A percentile compares a stretch with the other conserved stretches of the same genome.
Conservation (phyloP, 2,113 vertebrate species). For the Tamias sibiricus region DNA sequence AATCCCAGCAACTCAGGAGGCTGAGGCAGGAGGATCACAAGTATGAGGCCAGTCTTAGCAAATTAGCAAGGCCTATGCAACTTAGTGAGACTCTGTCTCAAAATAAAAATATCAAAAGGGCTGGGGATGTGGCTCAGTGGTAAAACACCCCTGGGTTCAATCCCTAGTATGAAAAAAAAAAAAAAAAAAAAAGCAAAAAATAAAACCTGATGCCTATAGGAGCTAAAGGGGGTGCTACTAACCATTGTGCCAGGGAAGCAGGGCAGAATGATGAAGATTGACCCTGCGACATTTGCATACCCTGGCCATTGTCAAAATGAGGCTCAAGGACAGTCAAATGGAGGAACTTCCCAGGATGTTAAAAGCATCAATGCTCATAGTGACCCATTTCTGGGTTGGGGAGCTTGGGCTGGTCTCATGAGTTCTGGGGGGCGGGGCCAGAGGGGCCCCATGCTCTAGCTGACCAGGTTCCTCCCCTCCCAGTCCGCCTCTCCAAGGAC, state of each 20-base stretch:
- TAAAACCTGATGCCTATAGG: neutral
- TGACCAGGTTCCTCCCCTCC: conserved; percentile 35
- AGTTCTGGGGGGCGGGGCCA: neutral
- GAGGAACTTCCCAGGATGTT: neutral
- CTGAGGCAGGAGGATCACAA: too few species aligned
- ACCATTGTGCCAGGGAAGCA: neutral
- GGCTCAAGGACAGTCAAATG: neutral
- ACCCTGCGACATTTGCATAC: too few species aligned
- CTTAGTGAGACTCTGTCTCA: too few species aligned
- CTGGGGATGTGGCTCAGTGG: too few species aligned
- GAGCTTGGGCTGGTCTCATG: neutral
- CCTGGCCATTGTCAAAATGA: neutral
- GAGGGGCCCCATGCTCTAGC: neutral
- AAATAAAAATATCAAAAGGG: too few species aligned
- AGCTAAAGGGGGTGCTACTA: neutral
- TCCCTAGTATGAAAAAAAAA: too few species aligned
- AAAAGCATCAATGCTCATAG: neutral
- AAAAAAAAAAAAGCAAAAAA: neutral
- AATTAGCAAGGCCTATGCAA: too few species aligned
- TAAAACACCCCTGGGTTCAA: too few species aligned
- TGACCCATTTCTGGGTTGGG: neutral
- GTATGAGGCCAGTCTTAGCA: too few species aligned
- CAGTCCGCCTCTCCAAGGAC: conserved; percentile 86
- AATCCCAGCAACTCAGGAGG: too few species aligned
- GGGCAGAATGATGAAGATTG: neutral